phyloP scores from a whole-genome alignment of 2,888 invertebrate species.

The Bruchidius siliquastri region DNA sequence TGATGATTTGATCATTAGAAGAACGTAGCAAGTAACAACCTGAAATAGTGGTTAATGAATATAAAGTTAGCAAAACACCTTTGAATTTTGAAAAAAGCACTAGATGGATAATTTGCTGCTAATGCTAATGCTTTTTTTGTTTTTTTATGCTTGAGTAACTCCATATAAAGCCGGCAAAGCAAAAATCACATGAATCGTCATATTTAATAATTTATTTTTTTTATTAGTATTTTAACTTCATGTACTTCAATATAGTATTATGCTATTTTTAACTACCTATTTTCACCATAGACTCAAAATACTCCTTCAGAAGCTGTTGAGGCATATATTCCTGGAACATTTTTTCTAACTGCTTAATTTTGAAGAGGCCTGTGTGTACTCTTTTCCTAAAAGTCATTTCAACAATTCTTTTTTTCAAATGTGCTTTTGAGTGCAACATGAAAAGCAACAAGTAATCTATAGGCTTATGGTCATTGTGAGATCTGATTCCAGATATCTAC shows the following conservation, averaged over 20 bases:
- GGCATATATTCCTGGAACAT: conserved; percentile 54
- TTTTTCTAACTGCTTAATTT: conserved; percentile 53
- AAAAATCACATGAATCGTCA: too few relatives aligned
- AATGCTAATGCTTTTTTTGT: too few relatives aligned
- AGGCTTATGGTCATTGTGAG: conserved; percentile 55
- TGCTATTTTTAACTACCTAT: conserved; percentile 33
- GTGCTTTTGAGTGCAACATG: conserved; percentile 59
- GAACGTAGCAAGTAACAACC: conserved; percentile 53
- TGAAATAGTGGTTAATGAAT: conserved; percentile 6
- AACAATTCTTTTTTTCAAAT: conserved; percentile 57
- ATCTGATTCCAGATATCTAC: conserved; percentile 49
- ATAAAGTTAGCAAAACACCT: too few relatives aligned
- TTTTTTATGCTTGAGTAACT: too few relatives aligned
- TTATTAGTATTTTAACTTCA: too few relatives aligned
- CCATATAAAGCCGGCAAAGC: too few relatives aligned
- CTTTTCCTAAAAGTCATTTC: conserved; percentile 61
- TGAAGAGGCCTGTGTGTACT: conserved; percentile 58
- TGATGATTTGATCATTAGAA: conserved; percentile 50
- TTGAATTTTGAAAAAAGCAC: too few relatives aligned
- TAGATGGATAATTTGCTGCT: too few relatives aligned
- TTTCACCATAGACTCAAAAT: conserved; percentile 53
- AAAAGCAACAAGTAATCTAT: conserved; percentile 65
- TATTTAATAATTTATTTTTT: too few relatives aligned
- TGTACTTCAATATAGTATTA: too few relatives aligned
- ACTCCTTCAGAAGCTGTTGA: conserved; percentile 48